Base-by-base conservation (phyloP, 92 coral and sea anemone species). In the Chrysogorgia sp. region DNA sequence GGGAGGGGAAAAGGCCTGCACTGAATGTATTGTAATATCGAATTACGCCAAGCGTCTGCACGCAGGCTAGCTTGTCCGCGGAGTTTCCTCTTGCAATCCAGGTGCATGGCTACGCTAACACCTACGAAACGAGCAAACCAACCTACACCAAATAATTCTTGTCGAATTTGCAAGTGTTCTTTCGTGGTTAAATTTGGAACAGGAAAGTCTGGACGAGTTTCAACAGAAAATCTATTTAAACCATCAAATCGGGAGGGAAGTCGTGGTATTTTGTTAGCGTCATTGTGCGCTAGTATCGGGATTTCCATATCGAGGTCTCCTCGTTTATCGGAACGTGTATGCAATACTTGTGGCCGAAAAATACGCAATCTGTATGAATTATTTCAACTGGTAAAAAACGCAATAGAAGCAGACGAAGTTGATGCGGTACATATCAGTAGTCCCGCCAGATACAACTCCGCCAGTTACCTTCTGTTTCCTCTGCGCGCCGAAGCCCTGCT, bases 221-320 rank as follows among this genome's bases (percentile, higher is more conserved):
- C 87, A 35, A 64, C 60, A 53, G 48, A 12, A 23, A 83, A 77
- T 77, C 58, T 83, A 48, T 83, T 83, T 29, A 57, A 64, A 71
- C 83, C 67, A 1, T 84, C 80, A 20, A 21, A 40, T 10, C 67
- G 75, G 55, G 63, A 79, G 34, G 88, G 83, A 58, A 63, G 84
- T 41, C 53, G 83, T 20, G 84, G 87, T 40, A 62, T 83, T 33
- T 34, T 76, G 48, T 75, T 40, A 65, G 28, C 31, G 20, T 30
- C 21, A 32, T 19, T 45, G 17, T 25, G 77, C 22, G 70, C 50
- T 25, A 69, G 59, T n/a, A 24, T 78, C 41, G 72, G 65, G 14
- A 26, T 40, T 34, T 52, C 58, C 7, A 29, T 83, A 17, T 25
- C 37, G 2, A 40, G 65, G 29, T 33, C 40, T 32, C 33, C 67